Conservation (phyloP, 1,140 invertebrate species). For the Drosophila seguyi region DNA sequence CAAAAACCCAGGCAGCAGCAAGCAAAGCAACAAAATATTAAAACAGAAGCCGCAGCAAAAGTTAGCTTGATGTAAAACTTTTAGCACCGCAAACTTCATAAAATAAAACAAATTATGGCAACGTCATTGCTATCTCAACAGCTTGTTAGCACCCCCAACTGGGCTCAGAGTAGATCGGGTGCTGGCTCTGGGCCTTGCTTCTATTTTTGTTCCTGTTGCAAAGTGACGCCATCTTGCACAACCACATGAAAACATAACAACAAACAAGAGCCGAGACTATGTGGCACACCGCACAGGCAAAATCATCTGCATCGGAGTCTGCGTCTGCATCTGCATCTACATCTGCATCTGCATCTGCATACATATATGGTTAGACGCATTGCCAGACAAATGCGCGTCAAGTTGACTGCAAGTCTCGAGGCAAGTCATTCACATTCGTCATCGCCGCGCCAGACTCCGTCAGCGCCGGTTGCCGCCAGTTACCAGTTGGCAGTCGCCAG, state of each 20-base stretch:
- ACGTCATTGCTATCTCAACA: conserved; percentile 82
- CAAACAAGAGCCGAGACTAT: conserved; percentile 32
- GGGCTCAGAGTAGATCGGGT: conserved; percentile 22
- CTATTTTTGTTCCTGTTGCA: conserved; percentile 48
- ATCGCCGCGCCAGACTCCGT: conserved; percentile 55
- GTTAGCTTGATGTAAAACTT: conserved; percentile 63
- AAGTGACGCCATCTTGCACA: conserved; percentile 76
- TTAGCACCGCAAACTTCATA: conserved; percentile 61
- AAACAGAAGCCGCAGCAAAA: conserved; percentile 40
- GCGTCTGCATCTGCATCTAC: neutral
- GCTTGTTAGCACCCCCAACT: conserved; percentile 61
- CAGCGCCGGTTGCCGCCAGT: conserved; percentile 42
- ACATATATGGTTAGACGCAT: conserved; percentile 72
- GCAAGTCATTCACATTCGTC: conserved; percentile 83
- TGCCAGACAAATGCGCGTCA: conserved; percentile 83
- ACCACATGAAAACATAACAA: conserved; percentile 47
- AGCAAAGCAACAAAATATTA: conserved; percentile 3
- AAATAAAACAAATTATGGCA: conserved; percentile 80
- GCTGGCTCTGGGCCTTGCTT: conserved; percentile 9
- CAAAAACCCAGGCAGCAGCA: conserved; percentile 24
- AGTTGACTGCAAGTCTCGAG: conserved; percentile 82
- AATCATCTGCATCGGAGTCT: conserved; percentile 44
- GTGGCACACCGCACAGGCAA: conserved; percentile 49
- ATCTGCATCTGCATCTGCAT: conserved; percentile 15
- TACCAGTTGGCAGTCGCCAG: conserved; percentile 13